A percentile compares a stretch with the other conserved stretches of the same genome.
These are phyloP conservation scores for Notechis scutatus DNA, from an alignment of 2,113 vertebrate genomes.

Conservation along the genomic window DNA sequence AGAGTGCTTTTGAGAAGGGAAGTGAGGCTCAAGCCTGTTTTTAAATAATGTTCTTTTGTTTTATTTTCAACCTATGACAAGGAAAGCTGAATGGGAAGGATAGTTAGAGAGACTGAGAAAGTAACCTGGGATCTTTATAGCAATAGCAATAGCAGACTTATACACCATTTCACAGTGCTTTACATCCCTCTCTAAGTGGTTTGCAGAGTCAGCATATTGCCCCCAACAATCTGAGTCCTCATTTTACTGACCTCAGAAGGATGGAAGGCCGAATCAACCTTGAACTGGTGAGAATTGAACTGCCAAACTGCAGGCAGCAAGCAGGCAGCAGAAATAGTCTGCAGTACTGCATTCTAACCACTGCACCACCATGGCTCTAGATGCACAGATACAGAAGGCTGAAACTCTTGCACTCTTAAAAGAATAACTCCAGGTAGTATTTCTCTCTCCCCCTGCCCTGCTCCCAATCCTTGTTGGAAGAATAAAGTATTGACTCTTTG, in stretches of 20 bases:
- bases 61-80: not conserved
- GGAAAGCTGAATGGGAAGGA: not conserved
- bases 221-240: too few relatives aligned
- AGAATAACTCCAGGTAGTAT: not conserved
- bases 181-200: too few relatives aligned
- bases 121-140: not conserved
- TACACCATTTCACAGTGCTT: too few relatives aligned
- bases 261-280: too few relatives aligned
- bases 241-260: too few relatives aligned
- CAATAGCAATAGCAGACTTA: too few relatives aligned
- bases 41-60: not conserved
- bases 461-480: not conserved
- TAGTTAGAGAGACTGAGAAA: not conserved
- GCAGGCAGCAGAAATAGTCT: too few relatives aligned
- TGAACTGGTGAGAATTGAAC: too few relatives aligned
- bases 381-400: not conserved
- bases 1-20: not conserved
- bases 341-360: too few relatives aligned
- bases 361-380: not conserved
- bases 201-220: too few relatives aligned
- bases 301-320: too few relatives aligned
- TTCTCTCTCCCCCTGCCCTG: not conserved
- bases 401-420: not conserved
- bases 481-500: not conserved
- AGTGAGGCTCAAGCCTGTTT: not conserved